Base-by-base conservation (phyloP, 2,888 invertebrate species). In the Heliconius cydno region DNA sequence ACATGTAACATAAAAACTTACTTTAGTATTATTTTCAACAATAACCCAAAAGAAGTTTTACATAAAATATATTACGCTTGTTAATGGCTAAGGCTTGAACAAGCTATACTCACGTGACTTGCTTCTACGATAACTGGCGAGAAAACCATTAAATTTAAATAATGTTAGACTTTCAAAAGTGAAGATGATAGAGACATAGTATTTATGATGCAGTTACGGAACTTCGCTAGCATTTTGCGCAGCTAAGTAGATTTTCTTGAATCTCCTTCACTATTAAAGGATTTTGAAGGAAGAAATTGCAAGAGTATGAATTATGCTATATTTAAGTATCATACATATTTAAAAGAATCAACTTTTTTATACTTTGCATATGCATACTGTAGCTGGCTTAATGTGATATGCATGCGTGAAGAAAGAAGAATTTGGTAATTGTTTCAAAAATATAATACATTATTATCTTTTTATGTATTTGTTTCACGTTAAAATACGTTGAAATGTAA, bases 101-200 rank as follows among this genome's bases (percentile, higher is more conserved):
- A 46, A 63, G 75, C 75, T 38, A 38, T 38, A 22, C 25, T 41
- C 25, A 41, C 63, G 63, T 63, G 57, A 73, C 57, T 34, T 34
- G 60, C 34, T 19, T 60, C 60, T 73, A 34, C 25, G 73, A 73
- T 73, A 60, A 34, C 13, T n/a, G 22, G 73, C 73, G 73, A 60
- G 60, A 34, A 60, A 57, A n/a, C 60, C 25, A 38, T 73, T 73
- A 57, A 73, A 73, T 73, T 73, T 73, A 38, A 60, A 73, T 75
- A 63, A 75, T 30, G 75, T 63, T 28, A 75, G 41, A 75, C 41
- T 75, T 75, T 65, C 25, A 46, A 77, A 77, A 70, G 28, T 71
- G 65, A 9, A 52, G 30, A 34, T 70, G 34, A 68, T 68, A 68
- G 67, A 57, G 15, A 65, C 25, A 9, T 76, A 46, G 41, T 65